These are phyloP conservation scores for Sycon ciliatum DNA, from an alignment of 37 sponge, comb jelly and placozoan genomes.

Conservation along the genomic window DNA sequence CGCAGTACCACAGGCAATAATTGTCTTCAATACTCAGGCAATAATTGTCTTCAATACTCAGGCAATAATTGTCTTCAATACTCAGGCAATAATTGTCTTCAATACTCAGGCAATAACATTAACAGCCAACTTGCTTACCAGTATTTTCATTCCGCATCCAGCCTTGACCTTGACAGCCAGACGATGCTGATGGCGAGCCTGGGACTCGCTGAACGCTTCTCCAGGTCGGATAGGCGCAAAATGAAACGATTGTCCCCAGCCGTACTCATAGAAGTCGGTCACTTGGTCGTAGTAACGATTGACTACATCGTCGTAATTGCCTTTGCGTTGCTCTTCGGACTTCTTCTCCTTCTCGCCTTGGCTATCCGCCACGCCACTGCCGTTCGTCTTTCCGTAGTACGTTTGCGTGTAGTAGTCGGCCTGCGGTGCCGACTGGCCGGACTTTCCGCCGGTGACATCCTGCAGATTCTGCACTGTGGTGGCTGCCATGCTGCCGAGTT, in stretches of 20 bases:
- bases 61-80: no score
- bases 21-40: no score
- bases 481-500: no score
- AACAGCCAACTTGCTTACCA: no score
- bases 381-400: no score
- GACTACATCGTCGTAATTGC: slow-evolving; percentile 16
- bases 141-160: slow-evolving; percentile 44
- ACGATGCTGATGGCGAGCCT: slow-evolving; percentile 28
- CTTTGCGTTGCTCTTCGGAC: slow-evolving; percentile 12
- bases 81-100: no score
- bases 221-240: slow-evolving; percentile 42
- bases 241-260: slow-evolving; percentile 63
- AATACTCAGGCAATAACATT: no score
- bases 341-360: slow-evolving; percentile 14
- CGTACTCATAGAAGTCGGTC: slow-evolving; percentile 73
- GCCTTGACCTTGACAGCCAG: slow-evolving; percentile 20
- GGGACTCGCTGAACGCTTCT: slow-evolving; percentile 32
- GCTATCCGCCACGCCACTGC: no score
- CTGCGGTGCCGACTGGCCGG: neutral
- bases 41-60: no score
- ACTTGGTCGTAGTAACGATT: slow-evolving; percentile 43
- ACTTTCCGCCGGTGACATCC: neutral
- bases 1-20: no score
- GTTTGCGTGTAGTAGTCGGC: neutral
- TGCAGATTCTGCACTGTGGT: no score